phyloP scores from a whole-genome alignment of 1,140 invertebrate species.

The Procambarus clarkii region DNA sequence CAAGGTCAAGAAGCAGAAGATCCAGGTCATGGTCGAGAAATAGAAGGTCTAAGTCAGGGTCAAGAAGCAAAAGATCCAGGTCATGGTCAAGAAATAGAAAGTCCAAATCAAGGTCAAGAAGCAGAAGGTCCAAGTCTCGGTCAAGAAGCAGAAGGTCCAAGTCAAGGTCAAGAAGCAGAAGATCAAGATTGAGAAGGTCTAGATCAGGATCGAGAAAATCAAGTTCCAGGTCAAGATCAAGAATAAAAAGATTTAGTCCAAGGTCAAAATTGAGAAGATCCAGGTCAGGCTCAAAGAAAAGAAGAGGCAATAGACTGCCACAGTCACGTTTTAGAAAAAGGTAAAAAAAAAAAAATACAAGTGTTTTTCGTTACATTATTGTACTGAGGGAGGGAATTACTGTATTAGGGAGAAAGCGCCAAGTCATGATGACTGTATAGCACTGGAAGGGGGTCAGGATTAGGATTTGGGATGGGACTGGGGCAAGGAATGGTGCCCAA shows the following conservation, averaged over 20 bases:
- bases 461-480: no score
- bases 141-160: neutral
- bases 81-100: slow-evolving; percentile 10
- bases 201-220: neutral
- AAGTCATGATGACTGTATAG: no score
- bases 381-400: no score
- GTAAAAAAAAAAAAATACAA: no score
- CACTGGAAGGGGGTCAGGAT: no score
- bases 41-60: neutral
- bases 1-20: neutral
- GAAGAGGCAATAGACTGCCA: no score
- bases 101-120: slow-evolving; percentile 23
- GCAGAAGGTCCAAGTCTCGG: neutral
- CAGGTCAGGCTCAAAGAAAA: slow-evolving; percentile 4
- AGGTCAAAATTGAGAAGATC: slow-evolving; percentile 2
- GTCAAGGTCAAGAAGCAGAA: neutral
- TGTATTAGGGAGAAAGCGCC: no score
- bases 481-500: no score
- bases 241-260: neutral
- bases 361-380: no score
- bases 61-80: neutral
- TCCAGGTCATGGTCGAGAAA: neutral
- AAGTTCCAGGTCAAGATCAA: slow-evolving; percentile 1
- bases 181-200: neutral
- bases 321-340: no score